Evolutionary conservation across 1,140 invertebrate species (phyloP).

Genomic region (Antheraea mylitta): DNA sequence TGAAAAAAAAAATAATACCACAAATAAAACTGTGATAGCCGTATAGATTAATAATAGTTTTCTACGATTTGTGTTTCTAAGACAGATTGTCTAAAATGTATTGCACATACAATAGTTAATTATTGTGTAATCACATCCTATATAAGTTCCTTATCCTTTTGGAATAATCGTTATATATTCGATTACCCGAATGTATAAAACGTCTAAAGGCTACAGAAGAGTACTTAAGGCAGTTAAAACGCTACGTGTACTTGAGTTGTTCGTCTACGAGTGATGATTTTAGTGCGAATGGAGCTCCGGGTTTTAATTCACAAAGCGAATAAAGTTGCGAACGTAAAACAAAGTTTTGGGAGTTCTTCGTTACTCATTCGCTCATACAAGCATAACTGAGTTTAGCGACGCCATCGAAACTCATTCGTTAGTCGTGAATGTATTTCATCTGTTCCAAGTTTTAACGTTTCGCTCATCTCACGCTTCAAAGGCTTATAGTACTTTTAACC

Average conservation of each 20-base stretch:
- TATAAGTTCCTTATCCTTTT: too few relatives aligned
- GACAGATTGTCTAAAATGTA: too few relatives aligned
- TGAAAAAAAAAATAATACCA: too few relatives aligned
- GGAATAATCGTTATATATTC: too few relatives aligned
- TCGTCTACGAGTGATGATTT: constrained; percentile 38
- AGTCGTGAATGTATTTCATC: constrained; percentile 5
- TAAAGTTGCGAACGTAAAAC: constrained; percentile 49
- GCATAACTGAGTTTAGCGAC: constrained; percentile 18
- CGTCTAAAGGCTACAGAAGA: too few relatives aligned
- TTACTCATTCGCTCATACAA: constrained; percentile 61
- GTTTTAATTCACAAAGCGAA: constrained; percentile 63
- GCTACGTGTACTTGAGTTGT: neutral
- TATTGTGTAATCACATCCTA: too few relatives aligned
- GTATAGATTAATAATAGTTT: too few relatives aligned
- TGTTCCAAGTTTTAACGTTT: constrained; percentile 10
- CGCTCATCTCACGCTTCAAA: neutral
- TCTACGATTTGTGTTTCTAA: too few relatives aligned
- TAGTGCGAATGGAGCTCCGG: constrained; percentile 51
- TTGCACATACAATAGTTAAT: too few relatives aligned
- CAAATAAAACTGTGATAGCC: too few relatives aligned
- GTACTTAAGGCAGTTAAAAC: too few relatives aligned
- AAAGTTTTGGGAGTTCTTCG: constrained; percentile 68
- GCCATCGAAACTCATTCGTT: constrained; percentile 18
- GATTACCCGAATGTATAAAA: too few relatives aligned
- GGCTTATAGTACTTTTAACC: neutral